phyloP scores from a whole-genome alignment of 2,888 invertebrate species.

The Chymomyza amoena region DNA sequence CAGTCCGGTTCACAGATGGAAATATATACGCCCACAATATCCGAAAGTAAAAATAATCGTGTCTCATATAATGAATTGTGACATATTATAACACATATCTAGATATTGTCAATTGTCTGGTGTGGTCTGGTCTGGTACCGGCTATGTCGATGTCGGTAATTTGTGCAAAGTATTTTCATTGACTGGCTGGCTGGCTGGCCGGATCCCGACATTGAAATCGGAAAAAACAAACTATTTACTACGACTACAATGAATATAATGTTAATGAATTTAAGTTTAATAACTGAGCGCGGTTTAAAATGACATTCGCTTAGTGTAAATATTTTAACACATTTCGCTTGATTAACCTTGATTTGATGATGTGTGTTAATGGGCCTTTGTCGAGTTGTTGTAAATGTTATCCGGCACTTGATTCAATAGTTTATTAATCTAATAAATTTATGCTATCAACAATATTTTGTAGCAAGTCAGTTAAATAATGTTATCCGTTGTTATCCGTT shows the following conservation, averaged over 20 bases:
- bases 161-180: constrained; percentile 70
- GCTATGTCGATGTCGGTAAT: constrained; percentile 49
- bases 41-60: constrained; percentile 21
- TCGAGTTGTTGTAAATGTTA: constrained; percentile 36
- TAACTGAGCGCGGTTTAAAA: constrained; percentile 38
- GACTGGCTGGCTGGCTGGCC: constrained; percentile 37
- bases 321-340: constrained; percentile 45
- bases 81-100: constrained; percentile 22
- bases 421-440: background rate
- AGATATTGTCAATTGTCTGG: constrained; percentile 54
- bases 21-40: constrained; percentile 62
- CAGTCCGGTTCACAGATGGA: background rate
- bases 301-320: constrained; percentile 44
- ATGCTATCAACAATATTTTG: background rate
- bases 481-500: constrained; percentile 34
- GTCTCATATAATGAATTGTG: background rate
- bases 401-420: constrained; percentile 30
- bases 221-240: constrained; percentile 14
- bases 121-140: constrained; percentile 38
- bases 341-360: constrained; percentile 61
- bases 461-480: constrained; percentile 34
- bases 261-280: constrained; percentile 53
- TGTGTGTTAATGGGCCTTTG: constrained; percentile 13
- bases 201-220: constrained; percentile 24
- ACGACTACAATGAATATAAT: constrained; percentile 17